Evolutionary conservation across 1,140 invertebrate genomes (phyloP).

Genomic region (Adelges cooleyi): DNA sequence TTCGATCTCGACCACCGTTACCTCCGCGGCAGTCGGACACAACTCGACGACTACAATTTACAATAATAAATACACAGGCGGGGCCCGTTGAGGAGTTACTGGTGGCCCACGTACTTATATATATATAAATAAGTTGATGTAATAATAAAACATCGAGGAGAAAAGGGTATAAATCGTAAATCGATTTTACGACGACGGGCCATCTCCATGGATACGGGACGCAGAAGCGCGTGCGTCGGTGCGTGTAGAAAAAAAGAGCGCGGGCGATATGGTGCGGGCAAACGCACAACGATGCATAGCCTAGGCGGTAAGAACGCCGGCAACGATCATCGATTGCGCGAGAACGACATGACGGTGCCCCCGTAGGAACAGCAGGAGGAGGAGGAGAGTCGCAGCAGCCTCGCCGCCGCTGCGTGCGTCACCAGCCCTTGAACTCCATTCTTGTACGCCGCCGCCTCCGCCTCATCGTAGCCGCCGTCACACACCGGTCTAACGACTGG

Average conservation of each 20-base stretch:
- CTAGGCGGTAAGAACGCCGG: neutral
- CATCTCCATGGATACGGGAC: conserved; percentile 13
- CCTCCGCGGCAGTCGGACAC: too few relatives aligned
- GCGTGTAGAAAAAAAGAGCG: too few relatives aligned
- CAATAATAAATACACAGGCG: too few relatives aligned
- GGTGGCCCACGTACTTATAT: too few relatives aligned
- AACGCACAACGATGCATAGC: neutral
- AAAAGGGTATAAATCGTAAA: neutral
- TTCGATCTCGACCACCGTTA: too few relatives aligned
- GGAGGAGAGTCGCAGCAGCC: neutral
- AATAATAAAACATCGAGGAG: too few relatives aligned
- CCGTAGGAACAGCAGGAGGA: too few relatives aligned
- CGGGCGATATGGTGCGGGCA: too few relatives aligned
- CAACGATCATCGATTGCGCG: neutral
- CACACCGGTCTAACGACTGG: neutral
- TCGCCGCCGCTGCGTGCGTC: neutral
- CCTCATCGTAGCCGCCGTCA: neutral
- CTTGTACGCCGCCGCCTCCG: neutral
- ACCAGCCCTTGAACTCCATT: conserved; percentile 24
- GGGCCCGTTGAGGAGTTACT: too few relatives aligned
- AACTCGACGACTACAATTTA: too few relatives aligned
- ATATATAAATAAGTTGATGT: too few relatives aligned
- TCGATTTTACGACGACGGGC: neutral
- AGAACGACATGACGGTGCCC: too few relatives aligned
- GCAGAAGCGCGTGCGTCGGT: neutral